Base-by-base conservation (phyloP, 2,888 invertebrate species). In the Argyra leucocephala region DNA sequence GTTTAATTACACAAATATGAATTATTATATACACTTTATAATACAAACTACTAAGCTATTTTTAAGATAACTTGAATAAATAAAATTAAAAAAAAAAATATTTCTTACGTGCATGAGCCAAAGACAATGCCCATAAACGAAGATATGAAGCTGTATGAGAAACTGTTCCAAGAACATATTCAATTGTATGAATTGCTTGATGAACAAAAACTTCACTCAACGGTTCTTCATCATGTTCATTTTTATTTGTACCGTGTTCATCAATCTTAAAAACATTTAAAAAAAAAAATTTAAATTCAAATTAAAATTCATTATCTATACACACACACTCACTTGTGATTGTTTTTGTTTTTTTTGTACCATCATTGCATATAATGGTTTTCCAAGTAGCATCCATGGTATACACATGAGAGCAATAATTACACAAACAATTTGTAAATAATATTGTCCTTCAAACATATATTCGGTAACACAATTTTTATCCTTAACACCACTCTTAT, bases 101-200 rank as follows among this genome's bases (percentile, higher is more conserved):
- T 31, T 31, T 48, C 85, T 84, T 83, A 93, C 93, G 93, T 68
- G 93, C 91, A 81, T 97, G 97, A 72, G 97, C 97, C 67, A 97
- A 83, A 62, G 96, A 96, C 72, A 98, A 81, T 12, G 97, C 97
- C 97, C 97, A 97, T 69, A 98, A 83, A 73, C 97, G 91, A 59
- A 97, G 85, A 78, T 97, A 97, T 0, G 96, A 96, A 1, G 97
- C 97, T 0, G 97, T 97, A 76, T 98, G 96, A 0, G 96, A 96
- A 70, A 98, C 89, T 67, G 96, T 96, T 73, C 96, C 95, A 69
- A 97, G 85, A 69, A 95, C 93, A 75, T 93, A 98, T 82, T 97
- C 97, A 68, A 97, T 96, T 1, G 97, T 97, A 80, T 97, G 96
- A 73, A 97, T 97, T 22, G 88, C 89, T 76, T 96, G 96, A 78